Evolutionary conservation across 2,113 vertebrate genomes (phyloP).

Genomic region (Lethenteron reissneri): DNA sequence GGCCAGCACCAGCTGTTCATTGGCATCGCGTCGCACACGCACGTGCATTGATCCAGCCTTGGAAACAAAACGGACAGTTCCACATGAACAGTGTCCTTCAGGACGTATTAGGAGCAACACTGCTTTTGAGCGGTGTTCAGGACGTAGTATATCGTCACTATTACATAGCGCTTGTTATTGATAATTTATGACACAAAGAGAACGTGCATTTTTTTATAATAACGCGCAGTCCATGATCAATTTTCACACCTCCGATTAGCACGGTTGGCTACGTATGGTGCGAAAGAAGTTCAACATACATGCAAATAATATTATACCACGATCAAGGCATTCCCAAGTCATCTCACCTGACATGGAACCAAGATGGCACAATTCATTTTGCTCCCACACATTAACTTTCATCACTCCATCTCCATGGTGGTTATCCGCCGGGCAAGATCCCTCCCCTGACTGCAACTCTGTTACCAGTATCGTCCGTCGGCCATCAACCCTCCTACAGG

Average conservation of each 20-base stretch:
- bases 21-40: slow-evolving; percentile 78
- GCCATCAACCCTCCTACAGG: too few relatives aligned
- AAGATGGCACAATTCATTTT: too few relatives aligned
- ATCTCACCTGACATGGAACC: too few relatives aligned
- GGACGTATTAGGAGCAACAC: not conserved
- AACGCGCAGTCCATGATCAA: not conserved
- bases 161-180: not conserved
- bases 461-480: too few relatives aligned
- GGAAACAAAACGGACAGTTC: slow-evolving; percentile 7
- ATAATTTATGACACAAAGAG: not conserved
- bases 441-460: too few relatives aligned
- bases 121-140: not conserved
- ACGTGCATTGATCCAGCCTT: slow-evolving; percentile 88
- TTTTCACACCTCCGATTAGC: not conserved
- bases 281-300: too few relatives aligned
- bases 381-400: too few relatives aligned
- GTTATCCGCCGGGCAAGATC: too few relatives aligned
- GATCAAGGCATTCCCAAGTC: too few relatives aligned
- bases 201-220: not conserved
- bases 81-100: not conserved
- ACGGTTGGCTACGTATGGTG: not conserved
- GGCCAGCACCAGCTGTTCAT: slow-evolving; percentile 89
- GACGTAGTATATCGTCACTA: not conserved
- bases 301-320: too few relatives aligned
- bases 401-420: too few relatives aligned